These are phyloP conservation scores for Rhodeus uyekii DNA, from an alignment of 2,797 vertebrate genomes.

Conservation along the genomic window DNA sequence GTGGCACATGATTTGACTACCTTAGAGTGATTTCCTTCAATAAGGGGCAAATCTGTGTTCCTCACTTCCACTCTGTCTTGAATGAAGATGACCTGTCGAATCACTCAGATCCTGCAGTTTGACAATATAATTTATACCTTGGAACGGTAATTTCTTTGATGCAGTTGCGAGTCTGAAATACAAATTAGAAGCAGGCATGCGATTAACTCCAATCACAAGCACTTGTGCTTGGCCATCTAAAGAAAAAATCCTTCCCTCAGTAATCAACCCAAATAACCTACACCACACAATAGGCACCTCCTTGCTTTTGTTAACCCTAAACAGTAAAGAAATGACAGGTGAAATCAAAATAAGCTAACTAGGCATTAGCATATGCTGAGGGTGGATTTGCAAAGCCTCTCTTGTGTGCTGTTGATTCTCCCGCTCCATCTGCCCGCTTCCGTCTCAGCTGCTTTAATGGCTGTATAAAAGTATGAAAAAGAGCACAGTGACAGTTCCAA, in stretches of 20 bases:
- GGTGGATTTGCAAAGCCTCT: slow-evolving; percentile 37
- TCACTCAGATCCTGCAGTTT: slow-evolving; percentile 68
- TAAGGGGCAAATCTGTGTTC: slow-evolving; percentile 71
- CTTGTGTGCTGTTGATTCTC: slow-evolving; percentile 39
- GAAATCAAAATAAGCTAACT: slow-evolving; percentile 42
- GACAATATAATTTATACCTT: slow-evolving; percentile 72
- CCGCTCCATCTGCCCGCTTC: slow-evolving; percentile 36
- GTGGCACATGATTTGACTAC: slow-evolving; percentile 63
- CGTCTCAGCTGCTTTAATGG: slow-evolving; percentile 47
- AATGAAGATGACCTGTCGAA: slow-evolving; percentile 66
- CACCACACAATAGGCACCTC: slow-evolving; percentile 57
- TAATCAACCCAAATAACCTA: slow-evolving; percentile 44
- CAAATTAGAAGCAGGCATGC: slow-evolving; percentile 49
- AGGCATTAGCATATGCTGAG: slow-evolving; percentile 42
- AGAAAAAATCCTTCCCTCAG: slow-evolving; percentile 58
- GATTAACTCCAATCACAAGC: slow-evolving; percentile 60
- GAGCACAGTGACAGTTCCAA: slow-evolving; percentile 45
- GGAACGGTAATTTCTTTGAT: slow-evolving; percentile 65
- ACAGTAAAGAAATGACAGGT: slow-evolving; percentile 56
- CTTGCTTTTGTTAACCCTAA: slow-evolving; percentile 55
- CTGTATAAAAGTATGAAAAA: slow-evolving; percentile 51
- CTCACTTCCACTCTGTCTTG: slow-evolving; percentile 60
- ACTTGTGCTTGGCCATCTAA: slow-evolving; percentile 52
- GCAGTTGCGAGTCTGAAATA: slow-evolving; percentile 42
- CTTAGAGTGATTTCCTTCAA: slow-evolving; percentile 65